phyloP scores from a whole-genome alignment of 2,888 invertebrate species.

The Odontothrips loti region DNA sequence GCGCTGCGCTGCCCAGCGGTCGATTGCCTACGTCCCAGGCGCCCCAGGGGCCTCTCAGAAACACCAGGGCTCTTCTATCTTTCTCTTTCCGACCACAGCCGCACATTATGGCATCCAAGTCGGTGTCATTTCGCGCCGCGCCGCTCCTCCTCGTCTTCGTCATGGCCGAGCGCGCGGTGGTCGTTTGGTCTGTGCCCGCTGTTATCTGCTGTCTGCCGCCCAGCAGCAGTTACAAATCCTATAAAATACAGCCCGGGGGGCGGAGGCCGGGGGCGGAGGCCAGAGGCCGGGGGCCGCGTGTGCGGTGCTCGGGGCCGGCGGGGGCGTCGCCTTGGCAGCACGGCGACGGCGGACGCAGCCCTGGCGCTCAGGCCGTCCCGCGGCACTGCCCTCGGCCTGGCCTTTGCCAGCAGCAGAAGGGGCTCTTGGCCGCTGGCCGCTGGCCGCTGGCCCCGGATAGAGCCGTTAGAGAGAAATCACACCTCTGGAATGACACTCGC shows the following conservation, averaged over 20 bases:
- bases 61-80: too few relatives aligned
- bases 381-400: too few relatives aligned
- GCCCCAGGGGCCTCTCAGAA: too few relatives aligned
- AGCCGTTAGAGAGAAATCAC: background rate
- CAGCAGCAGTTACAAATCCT: constrained; percentile 19
- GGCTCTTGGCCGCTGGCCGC: background rate
- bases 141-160: too few relatives aligned
- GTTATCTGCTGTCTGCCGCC: background rate
- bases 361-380: background rate
- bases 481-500: background rate
- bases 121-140: too few relatives aligned
- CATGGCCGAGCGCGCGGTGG: too few relatives aligned
- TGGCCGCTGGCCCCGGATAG: background rate
- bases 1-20: too few relatives aligned
- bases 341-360: background rate
- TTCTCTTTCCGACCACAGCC: background rate
- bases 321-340: background rate
- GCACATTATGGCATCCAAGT: too few relatives aligned
- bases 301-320: background rate
- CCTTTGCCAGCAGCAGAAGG: background rate
- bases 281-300: background rate
- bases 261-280: too few relatives aligned
- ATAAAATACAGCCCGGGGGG: constrained; percentile 9
- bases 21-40: too few relatives aligned
- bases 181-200: background rate